Evolutionary conservation across 2,113 vertebrate genomes (phyloP).

Genomic region (Cryptoleucopteryx plumbea): DNA sequence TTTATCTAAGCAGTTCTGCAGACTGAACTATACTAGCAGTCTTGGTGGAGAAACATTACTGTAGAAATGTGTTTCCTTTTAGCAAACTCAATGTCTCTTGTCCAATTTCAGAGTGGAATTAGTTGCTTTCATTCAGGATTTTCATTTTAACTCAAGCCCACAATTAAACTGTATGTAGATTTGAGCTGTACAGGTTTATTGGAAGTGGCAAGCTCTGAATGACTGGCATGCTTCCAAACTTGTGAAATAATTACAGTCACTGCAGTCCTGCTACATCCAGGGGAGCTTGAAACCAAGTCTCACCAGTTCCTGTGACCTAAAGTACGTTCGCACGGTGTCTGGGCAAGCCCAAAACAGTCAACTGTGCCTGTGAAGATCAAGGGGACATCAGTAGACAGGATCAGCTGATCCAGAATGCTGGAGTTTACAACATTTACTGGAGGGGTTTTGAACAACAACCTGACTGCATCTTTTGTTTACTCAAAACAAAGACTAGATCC

Average conservation of each 20-base stretch:
- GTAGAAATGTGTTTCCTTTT: neutral
- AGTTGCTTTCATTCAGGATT: neutral
- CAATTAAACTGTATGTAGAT: neutral
- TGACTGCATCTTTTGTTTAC: neutral
- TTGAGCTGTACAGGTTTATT: neutral
- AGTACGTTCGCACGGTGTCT: neutral
- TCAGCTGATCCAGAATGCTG: neutral
- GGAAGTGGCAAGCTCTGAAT: constrained; percentile 15
- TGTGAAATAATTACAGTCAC: neutral
- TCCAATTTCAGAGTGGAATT: neutral
- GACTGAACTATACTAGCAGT: neutral
- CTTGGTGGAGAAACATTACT: neutral
- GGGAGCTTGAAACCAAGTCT: constrained; percentile 12
- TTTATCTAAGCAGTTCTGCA: neutral
- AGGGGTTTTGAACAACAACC: neutral
- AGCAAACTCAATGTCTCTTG: neutral
- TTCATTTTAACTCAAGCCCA: neutral
- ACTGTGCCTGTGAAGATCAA: neutral
- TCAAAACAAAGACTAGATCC: neutral
- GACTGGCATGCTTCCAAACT: neutral
- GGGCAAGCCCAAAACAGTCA: neutral
- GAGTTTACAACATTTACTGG: neutral
- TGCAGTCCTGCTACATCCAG: constrained; percentile 6
- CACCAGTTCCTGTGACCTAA: neutral
- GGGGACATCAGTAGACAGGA: neutral